A percentile compares a stretch with the other conserved stretches of the same genome.
phyloP scores from a whole-genome alignment of 1,140 invertebrate genomes.

The Tetragonula clypearis region DNA sequence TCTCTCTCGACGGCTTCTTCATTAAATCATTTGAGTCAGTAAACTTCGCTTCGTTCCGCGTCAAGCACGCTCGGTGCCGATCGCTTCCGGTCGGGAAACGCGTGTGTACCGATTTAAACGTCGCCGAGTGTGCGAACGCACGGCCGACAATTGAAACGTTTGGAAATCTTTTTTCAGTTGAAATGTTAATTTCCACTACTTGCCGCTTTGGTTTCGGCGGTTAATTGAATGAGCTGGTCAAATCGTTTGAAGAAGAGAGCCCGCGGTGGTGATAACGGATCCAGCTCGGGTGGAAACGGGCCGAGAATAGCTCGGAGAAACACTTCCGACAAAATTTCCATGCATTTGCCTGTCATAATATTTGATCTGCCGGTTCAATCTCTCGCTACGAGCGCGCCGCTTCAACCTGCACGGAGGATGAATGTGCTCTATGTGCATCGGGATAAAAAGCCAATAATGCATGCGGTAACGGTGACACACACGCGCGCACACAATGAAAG shows the following conservation, averaged over 20 bases:
- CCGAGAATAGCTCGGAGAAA: not conserved
- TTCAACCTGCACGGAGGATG: not conserved
- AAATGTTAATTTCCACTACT: not conserved
- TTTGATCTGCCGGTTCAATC: constrained; percentile 42
- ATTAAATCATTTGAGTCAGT: constrained; percentile 24
- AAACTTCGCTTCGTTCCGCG: not conserved
- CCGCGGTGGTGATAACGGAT: not conserved
- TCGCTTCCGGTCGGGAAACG: too few species aligned
- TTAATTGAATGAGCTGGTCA: constrained; percentile 8
- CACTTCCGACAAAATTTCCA: constrained; percentile 29
- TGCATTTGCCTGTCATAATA: constrained; percentile 45
- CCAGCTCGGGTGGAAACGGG: not conserved
- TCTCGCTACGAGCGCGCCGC: constrained; percentile 4
- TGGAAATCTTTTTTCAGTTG: not conserved
- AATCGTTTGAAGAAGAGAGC: not conserved
- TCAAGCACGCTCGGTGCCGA: not conserved
- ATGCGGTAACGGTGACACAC: not conserved
- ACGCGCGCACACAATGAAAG: not conserved
- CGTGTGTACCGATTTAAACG: not conserved
- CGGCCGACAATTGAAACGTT: not conserved
- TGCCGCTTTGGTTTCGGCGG: too few species aligned
- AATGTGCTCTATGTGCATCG: not conserved
- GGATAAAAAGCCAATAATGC: constrained; percentile 47
- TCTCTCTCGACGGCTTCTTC: not conserved
- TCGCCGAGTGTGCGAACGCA: not conserved